Evolutionary conservation across 2,888 invertebrate genomes (phyloP), one percentile per base, ranked within the genome.

Genomic region (Frankliniella intonsa): DNA sequence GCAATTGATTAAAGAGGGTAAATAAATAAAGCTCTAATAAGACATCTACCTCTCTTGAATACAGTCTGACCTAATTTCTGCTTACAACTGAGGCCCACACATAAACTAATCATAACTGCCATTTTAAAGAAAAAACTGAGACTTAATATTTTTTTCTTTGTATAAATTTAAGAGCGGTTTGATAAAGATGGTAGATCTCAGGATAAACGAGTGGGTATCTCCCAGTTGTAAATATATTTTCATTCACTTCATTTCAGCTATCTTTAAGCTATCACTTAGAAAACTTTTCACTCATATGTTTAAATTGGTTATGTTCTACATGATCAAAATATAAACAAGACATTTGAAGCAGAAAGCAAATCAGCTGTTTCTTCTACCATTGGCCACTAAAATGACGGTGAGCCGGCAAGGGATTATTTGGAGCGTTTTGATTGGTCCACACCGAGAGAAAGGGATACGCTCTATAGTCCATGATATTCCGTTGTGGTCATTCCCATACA

Each of bases 401-500:
- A 11, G 12, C 9, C 12, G 69, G 69, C 9, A 12, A 25, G 9
- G 69, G 69, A 76, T 25, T 11, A 76, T 76, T 25, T 22, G 69
- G 69, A 10, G 69, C 69, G 8, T 12, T 22, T 11, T 76, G 69
- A 76, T 76, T 76, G 69, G 69, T 76, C 69, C 69, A 76, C 69
- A 12, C 69, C 9, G 25, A 55, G 62, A n/a, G n/a, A n/a, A 62
- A 17, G 19, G 62, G 62, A 62, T 62, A 76, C 69, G 69, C 69
- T 76, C 69, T 65, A 65, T 2, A 17, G 55, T 5, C 38, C 38
- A 38, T 38, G 38, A 38, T 5, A 38, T 2, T 38, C 38, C 38
- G 38, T 38, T 3, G 5, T 38, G 38, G 38, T 38, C 38, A 38
- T 38, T 38, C 38, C 3, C 38, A 38, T 38, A 38, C 38, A 3